A percentile compares a stretch with the other conserved stretches of the same genome.
Conservation (phyloP, 2,888 invertebrate species). For the Aelia acuminata region DNA sequence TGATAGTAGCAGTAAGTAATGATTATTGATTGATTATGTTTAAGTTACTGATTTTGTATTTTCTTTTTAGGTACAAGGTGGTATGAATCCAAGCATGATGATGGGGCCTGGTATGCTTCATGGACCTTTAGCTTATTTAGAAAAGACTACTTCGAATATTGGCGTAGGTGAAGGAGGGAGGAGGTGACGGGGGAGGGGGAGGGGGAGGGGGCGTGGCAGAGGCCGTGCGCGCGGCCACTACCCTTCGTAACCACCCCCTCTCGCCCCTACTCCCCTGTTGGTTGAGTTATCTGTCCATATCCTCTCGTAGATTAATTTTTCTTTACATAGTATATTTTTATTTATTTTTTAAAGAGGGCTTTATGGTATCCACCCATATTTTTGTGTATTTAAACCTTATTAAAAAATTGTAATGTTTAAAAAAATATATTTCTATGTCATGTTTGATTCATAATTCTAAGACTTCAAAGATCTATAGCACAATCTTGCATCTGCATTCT, state of each 20-base stretch:
- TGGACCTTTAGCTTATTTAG: conserved; percentile 88
- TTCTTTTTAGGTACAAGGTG: conserved; percentile 61
- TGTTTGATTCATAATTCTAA: background rate
- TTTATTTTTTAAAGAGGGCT: background rate
- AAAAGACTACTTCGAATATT: conserved; percentile 93
- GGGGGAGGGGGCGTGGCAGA: conserved; percentile 84
- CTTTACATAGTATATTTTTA: background rate
- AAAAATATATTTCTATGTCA: background rate
- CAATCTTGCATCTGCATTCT: background rate
- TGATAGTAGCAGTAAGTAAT: no score
- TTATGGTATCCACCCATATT: background rate
- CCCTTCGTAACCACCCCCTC: conserved; percentile 65
- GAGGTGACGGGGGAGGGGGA: conserved; percentile 81
- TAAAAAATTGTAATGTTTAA: background rate
- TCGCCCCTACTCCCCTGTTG: conserved; percentile 63
- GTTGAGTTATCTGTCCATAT: conserved; percentile 64
- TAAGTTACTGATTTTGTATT: no score
- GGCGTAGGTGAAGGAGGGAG: conserved; percentile 88
- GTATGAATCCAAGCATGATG: conserved; percentile 68
- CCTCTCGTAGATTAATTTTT: conserved; percentile 56
- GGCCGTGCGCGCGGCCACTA: conserved; percentile 78
- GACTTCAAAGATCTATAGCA: background rate
- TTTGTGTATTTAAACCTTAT: background rate
- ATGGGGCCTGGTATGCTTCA: conserved; percentile 74
- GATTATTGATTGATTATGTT: no score